These are phyloP conservation scores for Tipula confusa DNA, from an alignment of 2,888 invertebrate genomes.

Conservation along the genomic window DNA sequence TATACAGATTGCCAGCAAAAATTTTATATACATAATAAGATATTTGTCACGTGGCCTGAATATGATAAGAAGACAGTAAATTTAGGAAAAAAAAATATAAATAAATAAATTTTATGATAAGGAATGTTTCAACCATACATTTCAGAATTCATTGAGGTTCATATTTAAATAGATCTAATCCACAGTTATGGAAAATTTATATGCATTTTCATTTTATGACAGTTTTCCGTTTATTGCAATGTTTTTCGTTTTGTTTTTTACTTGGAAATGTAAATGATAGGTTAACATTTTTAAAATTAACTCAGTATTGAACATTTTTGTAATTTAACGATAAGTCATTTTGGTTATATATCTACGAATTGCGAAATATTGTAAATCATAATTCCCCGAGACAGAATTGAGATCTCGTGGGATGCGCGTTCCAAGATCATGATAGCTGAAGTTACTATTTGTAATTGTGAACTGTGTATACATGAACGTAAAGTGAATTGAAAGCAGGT, in stretches of 20 bases:
- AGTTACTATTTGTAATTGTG: too few relatives aligned
- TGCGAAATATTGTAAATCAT: too few relatives aligned
- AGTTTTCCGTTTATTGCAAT: background rate
- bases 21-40: background rate
- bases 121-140: background rate
- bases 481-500: too few relatives aligned
- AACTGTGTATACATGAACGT: too few relatives aligned
- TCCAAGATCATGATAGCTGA: too few relatives aligned
- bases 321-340: background rate
- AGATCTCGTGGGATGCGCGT: too few relatives aligned
- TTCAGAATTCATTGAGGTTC: background rate
- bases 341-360: background rate
- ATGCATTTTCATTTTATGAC: background rate
- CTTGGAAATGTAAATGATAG: background rate
- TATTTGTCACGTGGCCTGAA: constrained; percentile 16
- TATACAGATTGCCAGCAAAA: background rate
- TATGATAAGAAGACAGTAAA: constrained; percentile 25
- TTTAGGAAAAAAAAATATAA: background rate
- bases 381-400: too few relatives aligned
- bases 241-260: too few relatives aligned
- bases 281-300: constrained; percentile 16
- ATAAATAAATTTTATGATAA: background rate
- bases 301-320: background rate
- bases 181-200: constrained; percentile 4
- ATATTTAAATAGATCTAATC: background rate